Evolutionary conservation across 2,888 invertebrate genomes (phyloP), one percentile per base, ranked within the genome.

Genomic region (Gastrophysa polygoni): DNA sequence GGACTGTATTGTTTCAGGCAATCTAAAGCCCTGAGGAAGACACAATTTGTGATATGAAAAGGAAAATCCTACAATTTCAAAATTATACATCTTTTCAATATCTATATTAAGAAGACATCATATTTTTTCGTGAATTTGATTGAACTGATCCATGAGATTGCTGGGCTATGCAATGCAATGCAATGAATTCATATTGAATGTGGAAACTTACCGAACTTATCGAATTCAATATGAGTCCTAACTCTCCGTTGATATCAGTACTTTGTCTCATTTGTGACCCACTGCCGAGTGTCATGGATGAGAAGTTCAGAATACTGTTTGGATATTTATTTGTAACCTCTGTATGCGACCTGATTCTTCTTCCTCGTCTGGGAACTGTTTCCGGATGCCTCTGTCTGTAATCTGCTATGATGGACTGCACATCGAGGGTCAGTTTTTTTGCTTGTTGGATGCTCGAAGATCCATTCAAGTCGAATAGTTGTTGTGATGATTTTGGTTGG

Each of bases 401-500:
- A 77, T 92, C 92, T 0, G 91, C 92, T 74, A 92, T 91, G 59
- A 93, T 91, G 3, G 91, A 90, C 76, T 91, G 89, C 0, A 93
- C 92, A 77, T 93, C 92, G 62, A 92, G 87, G n/a, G 90, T 89
- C 0, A 91, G 88, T 0, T 91, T 89, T 75, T 91, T 85, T 0
- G 82, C 84, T 73, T 83, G 78, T 1, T 83, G 83, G 44, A 75
- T 84, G 62, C 87, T 87, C 59, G 88, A 79, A 59, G 87, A 86
- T 11, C 88, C 86, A 68, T 88, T 88, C 78, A 77, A 50, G 51
- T 84, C 84, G 5, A 78, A 73, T 14, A 72, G 82, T 51, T 80
- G 44, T 82, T 84, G 72, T 83, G 83, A 59, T 1, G 80, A 80
- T 68, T 82, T 83, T 24, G 83, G 83, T 54, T 84, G 74, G 64